Evolutionary conservation across 1,140 invertebrate genomes (phyloP), one percentile per base, ranked within the genome.

Genomic region (Drosophila bocki): DNA sequence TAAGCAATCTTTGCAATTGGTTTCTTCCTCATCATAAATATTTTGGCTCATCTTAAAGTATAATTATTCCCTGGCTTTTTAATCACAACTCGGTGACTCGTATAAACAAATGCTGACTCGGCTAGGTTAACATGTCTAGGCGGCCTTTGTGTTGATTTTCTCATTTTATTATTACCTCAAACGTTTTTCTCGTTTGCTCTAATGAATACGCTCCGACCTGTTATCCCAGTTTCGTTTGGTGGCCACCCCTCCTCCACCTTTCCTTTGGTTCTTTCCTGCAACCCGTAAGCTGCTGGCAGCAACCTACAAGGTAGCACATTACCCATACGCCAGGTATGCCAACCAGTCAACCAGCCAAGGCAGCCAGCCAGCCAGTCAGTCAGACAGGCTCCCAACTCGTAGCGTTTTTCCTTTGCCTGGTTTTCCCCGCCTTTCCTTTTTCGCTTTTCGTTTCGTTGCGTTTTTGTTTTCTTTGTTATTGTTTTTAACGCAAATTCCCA

Each of bases 401-500:
- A 47, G 51, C 32, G 41, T 32, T 69, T 63, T 57, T 65, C 39
- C 69, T 35, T 56, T 42, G 50, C 48, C 32, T 67, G 15, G 67
- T 5, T 53, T 64, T 64, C 26, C 44, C 54, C 32, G 41, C 44
- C 63, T 60, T 57, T 59, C 39, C 65, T 29, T 50, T 47, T 59
- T 48, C 37, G 11, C 17, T 72, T 51, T 63, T 54, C 37, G 32
- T 79, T 59, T 68, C 44, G 61, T 62, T 45, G 57, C 53, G 53
- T 75, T 63, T 47, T 68, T 75, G 41, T 82, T 77, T 61, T 84
- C 79, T 57, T 74, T 88, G 68, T 88, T 90, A 81, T 88, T 90
- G 85, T 90, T 81, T 87, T 90, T 68, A 90, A 80, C 86, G 82
- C 71, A 81, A 88, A 90, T 90, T 88, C 85, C 85, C 85, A 88